Evolutionary conservation across 2,888 invertebrate genomes (phyloP).

Genomic region (Cosmia trapezina): DNA sequence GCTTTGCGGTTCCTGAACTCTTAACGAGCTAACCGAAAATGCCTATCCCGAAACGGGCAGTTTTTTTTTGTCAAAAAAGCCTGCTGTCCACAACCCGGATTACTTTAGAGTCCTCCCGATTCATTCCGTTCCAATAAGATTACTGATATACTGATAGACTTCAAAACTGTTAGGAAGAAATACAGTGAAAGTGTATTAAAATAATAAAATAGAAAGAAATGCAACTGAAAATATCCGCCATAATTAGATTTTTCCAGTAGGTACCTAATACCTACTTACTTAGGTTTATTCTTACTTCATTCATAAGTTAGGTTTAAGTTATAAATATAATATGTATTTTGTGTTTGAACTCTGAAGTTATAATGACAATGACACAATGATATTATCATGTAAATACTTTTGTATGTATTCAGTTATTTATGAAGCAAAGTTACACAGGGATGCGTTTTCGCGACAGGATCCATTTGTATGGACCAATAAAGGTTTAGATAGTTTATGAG

Average conservation of each 20-base stretch:
- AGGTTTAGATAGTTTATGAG: constrained; percentile 12
- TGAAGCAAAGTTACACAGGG: constrained; percentile 16
- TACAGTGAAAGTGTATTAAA: background rate
- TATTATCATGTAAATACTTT: constrained; percentile 45
- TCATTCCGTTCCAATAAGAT: background rate
- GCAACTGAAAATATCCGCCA: constrained; percentile 46
- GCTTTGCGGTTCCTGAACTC: background rate
- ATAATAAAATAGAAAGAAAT: constrained; percentile 18
- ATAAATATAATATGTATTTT: constrained; percentile 14
- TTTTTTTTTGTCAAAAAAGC: background rate
- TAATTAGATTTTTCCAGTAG: constrained; percentile 16
- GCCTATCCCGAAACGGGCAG: background rate
- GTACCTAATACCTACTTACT: background rate
- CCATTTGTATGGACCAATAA: constrained; percentile 8
- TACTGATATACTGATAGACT: background rate
- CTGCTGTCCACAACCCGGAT: background rate
- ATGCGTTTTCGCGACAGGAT: constrained; percentile 12
- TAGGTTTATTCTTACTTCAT: background rate
- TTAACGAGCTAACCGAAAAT: background rate
- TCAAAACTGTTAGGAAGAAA: background rate
- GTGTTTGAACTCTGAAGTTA: constrained; percentile 6
- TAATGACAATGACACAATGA: constrained; percentile 9
- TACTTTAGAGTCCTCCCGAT: background rate
- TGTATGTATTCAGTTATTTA: constrained; percentile 42
- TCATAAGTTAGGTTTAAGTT: constrained; percentile 33